Percentiles rank a stretch among this genome's conserved stretches.
Evolutionary conservation across 2,797 vertebrate genomes (phyloP).

Genomic region (Carapus acus): DNA sequence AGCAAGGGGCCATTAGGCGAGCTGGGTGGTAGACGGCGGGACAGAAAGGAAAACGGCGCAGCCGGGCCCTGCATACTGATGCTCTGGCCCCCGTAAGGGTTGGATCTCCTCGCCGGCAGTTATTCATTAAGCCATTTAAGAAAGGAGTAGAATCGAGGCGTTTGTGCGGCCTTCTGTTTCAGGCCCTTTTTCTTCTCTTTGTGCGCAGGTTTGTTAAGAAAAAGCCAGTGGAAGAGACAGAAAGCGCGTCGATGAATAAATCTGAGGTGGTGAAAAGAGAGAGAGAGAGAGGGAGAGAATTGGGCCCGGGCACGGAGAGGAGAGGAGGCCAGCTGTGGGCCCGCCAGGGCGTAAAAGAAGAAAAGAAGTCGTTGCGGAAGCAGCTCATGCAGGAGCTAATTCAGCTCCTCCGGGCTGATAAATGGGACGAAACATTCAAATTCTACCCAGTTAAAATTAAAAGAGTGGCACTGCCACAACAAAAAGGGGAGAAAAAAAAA

Average conservation of each 20-base stretch:
- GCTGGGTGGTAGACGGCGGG: constrained; percentile 41
- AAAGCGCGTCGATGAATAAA: constrained; percentile 56
- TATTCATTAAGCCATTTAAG: constrained; percentile 66
- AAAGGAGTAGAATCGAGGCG: constrained; percentile 55
- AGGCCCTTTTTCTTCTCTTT: constrained; percentile 51
- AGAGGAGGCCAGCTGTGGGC: constrained; percentile 58
- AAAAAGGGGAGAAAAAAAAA: too few relatives aligned
- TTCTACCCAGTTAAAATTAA: constrained; percentile 49
- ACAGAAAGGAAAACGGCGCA: constrained; percentile 29
- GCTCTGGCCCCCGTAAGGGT: constrained; percentile 47
- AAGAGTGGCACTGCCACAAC: constrained; percentile 31
- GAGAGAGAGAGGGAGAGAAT: constrained; percentile 48
- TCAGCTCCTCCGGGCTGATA: constrained; percentile 51
- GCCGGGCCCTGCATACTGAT: constrained; percentile 61
- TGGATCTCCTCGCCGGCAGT: constrained; percentile 55
- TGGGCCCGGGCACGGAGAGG: constrained; percentile 40
- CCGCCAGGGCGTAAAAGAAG: constrained; percentile 47
- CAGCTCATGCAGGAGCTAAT: constrained; percentile 41
- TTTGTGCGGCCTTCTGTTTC: constrained; percentile 63
- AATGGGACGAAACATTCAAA: constrained; percentile 51
- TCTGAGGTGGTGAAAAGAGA: constrained; percentile 42
- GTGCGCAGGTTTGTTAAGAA: constrained; percentile 28
- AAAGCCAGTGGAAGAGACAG: constrained; percentile 39
- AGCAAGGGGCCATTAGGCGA: constrained; percentile 33
- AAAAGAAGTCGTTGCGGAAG: constrained; percentile 60